A percentile compares a stretch with the other conserved stretches of the same genome.
phyloP scores from a whole-genome alignment of 2,797 vertebrate species.

The Lophius americanus region DNA sequence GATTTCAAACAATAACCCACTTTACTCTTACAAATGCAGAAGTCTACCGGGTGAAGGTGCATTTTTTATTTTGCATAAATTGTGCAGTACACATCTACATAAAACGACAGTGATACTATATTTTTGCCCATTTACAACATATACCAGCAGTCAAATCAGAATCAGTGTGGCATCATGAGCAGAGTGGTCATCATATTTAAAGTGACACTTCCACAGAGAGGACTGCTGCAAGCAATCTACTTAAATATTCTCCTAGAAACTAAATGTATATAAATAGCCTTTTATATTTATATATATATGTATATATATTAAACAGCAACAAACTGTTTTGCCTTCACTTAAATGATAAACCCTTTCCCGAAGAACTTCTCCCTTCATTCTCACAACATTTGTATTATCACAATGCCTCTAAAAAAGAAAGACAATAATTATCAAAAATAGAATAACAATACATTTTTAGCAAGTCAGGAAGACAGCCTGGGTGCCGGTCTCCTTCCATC shows the following conservation, averaged over 20 bases:
- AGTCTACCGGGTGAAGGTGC: conserved; percentile 28
- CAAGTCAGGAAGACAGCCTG: conserved; percentile 62
- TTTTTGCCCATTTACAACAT: conserved; percentile 52
- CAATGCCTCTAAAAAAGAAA: conserved; percentile 40
- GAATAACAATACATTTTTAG: conserved; percentile 37
- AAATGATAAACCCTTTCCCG: conserved; percentile 40
- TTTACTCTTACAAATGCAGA: conserved; percentile 45
- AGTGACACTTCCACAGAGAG: conserved; percentile 20
- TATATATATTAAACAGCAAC: conserved; percentile 37
- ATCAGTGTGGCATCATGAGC: conserved; percentile 31
- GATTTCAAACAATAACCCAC: conserved; percentile 48
- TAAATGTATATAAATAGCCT: conserved; percentile 67
- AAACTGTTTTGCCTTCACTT: conserved; percentile 41
- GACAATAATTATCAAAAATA: conserved; percentile 51
- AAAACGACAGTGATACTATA: conserved; percentile 39
- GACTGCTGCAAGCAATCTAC: conserved; percentile 35
- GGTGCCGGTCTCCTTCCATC: conserved; percentile 31
- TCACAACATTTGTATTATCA: conserved; percentile 43
- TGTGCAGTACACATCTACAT: conserved; percentile 39
- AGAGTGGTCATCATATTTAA: conserved; percentile 4
- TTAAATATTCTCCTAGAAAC: conserved; percentile 70
- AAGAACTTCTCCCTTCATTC: conserved; percentile 68
- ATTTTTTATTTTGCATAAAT: conserved; percentile 43
- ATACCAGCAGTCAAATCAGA: conserved; percentile 54
- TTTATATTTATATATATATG: background rate